phyloP scores from a whole-genome alignment of 2,888 invertebrate genomes.

The Nemapogon koenigi region DNA sequence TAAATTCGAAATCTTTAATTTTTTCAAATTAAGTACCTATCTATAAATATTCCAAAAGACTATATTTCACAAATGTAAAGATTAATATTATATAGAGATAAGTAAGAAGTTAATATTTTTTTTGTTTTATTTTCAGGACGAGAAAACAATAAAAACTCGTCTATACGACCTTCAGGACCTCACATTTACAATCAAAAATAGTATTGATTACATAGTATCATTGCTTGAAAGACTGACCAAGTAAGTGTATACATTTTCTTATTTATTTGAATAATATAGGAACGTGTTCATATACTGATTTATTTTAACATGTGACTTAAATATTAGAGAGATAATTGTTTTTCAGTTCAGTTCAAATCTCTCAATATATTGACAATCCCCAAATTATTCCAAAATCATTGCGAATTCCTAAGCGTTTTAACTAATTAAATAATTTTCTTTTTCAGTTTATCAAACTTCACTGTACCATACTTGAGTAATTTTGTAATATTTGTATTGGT shows the following conservation, averaged over 20 bases:
- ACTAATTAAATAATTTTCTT: constrained; percentile 17
- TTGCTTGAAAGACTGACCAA: constrained; percentile 46
- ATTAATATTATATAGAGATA: background rate
- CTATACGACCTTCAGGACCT: constrained; percentile 46
- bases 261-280: too few relatives aligned
- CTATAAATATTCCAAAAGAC: background rate
- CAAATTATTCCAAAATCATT: too few relatives aligned
- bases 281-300: too few relatives aligned
- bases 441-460: constrained; percentile 47
- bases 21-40: constrained; percentile 4
- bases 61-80: background rate
- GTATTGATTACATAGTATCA: constrained; percentile 50
- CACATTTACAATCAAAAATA: constrained; percentile 52
- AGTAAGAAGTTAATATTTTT: background rate
- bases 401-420: too few relatives aligned
- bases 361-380: too few relatives aligned
- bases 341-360: too few relatives aligned
- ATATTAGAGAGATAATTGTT: too few relatives aligned
- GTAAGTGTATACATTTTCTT: too few relatives aligned
- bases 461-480: constrained; percentile 51
- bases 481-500: constrained; percentile 36
- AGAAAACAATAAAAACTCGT: constrained; percentile 44
- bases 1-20: background rate
- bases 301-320: too few relatives aligned
- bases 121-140: constrained; percentile 31